Conservation (phyloP, 2,797 vertebrate species). For the Argentina silus region DNA sequence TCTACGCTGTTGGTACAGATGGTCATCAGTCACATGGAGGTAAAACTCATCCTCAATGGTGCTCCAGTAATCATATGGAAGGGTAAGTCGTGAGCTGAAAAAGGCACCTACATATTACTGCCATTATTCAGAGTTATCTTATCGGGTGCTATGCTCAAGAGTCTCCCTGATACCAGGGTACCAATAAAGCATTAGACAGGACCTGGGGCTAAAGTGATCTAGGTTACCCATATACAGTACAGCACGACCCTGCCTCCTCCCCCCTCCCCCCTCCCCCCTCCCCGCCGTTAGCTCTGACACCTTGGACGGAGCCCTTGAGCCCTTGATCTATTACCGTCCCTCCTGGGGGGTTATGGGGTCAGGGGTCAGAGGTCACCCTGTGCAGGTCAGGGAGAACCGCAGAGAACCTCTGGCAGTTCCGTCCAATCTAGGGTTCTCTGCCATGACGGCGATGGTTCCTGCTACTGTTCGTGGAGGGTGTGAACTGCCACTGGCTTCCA, state of each 20-base stretch:
- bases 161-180: no score
- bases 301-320: slow-evolving; percentile 49
- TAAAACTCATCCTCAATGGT: slow-evolving; percentile 27
- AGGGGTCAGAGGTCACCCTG: slow-evolving; percentile 30
- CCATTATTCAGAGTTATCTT: slow-evolving; percentile 33
- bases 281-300: slow-evolving; percentile 53
- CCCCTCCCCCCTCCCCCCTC: slow-evolving; percentile 37
- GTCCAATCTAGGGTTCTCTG: slow-evolving; percentile 6
- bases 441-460: slow-evolving; percentile 10
- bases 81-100: not conserved
- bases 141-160: not conserved
- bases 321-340: slow-evolving; percentile 30
- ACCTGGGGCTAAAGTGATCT: slow-evolving; percentile 42
- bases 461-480: not conserved
- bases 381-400: slow-evolving; percentile 16
- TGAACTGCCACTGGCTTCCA: no score
- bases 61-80: not conserved
- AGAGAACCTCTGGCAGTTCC: not conserved
- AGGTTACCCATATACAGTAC: no score
- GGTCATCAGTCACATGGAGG: slow-evolving; percentile 52
- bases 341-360: slow-evolving; percentile 9
- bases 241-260: slow-evolving; percentile 19
- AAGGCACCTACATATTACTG: not conserved
- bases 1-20: slow-evolving; percentile 48
- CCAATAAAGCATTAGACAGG: not conserved